Evolutionary conservation across 2,888 invertebrate species (phyloP), one percentile per base, ranked within the genome.

Genomic region (Hirtodrosophila duncani): DNA sequence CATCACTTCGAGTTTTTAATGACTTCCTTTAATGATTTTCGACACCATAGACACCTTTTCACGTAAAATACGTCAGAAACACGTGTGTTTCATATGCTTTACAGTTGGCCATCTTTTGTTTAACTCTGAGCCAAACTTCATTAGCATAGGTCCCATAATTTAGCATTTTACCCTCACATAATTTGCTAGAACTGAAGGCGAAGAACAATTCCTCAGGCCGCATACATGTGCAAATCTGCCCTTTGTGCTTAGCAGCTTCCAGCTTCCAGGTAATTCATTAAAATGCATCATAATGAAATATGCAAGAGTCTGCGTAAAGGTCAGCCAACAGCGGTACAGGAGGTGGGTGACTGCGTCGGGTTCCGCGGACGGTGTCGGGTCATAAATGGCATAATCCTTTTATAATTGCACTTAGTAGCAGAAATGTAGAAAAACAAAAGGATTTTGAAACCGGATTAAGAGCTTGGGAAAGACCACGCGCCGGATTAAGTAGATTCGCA

Each of bases 211-310:
- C n/a, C n/a, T n/a, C n/a, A n/a, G n/a, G n/a, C n/a, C n/a, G n/a
- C n/a, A n/a, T 11, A 7, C 18, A 9, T 18, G 20, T 14, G 10
- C 5, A 7, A 18, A 27, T 49, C 31, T 46, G 27, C 30, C 17
- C 36, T 48, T 50, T 41, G 27, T 52, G 53, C 46, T n/a, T n/a
- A n/a, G 51, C 41, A 31, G 43, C 34, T 56, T 51, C 45, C 60
- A 53, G 65, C 56, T 81, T 81, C 74, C 64, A 81, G 78, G 57
- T 75, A 75, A 69, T 81, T 75, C 74, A 81, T 74, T 60, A 62
- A 78, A 57, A 36, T 53, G 55, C 64, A 11, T 55, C 67, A 67
- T 61, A 67, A 67, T 56, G 58, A 56, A 60, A 38, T 33, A 42
- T 43, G 49, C 48, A 71, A 63, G 41, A 48, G 49, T 33, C 31